Base-by-base conservation (phyloP, 1,140 invertebrate species). In the Branchinecta lynchi region DNA sequence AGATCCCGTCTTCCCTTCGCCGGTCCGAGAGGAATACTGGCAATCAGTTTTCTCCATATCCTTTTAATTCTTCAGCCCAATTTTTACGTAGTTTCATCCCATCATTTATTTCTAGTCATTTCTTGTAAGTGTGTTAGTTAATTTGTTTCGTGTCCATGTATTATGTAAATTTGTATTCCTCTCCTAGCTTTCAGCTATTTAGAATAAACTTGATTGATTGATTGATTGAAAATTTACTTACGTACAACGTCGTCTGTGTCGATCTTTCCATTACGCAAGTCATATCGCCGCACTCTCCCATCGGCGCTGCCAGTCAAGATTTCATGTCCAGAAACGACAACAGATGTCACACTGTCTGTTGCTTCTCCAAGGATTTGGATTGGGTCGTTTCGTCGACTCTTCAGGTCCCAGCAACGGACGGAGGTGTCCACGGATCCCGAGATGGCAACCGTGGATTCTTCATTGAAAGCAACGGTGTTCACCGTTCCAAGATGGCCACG, bases 401-500 rank as follows among this genome's bases (percentile, higher is more conserved):
- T 82, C 43, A 86, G 80, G 78, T 99, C 96, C 92, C 92, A 98
- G 75, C 87, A 86, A 81, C 88, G 87, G 3, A 96, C 88, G 0
- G 86, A 87, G 76, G 95, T 93, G 77, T 99, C 96, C 46, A 92
- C 82, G 32, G 91, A 92, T 7, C 93, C 95, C 68, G 94, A 96
- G 10, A 96, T 75, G 1, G 87, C 87, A 73, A 97, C 83, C 7
- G 88, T 86, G 0, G 93, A 96, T 77, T 97, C 92, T 81, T 98
- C 94, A 80, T 97, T 98, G 76, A 92, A 97, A 75, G 85, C 81
- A 0, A 98, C 88, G 78, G 89, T 89, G 70, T 88, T 93, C 0
- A 98, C 88, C 32, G 85, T 84, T 3, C 87, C 87, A n/a, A 87
- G 88, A 81, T 98, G 96, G 17, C 87, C 87, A 75, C 94, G 81